Evolutionary conservation across 2,888 invertebrate species (phyloP), one percentile per base, ranked within the genome.

Genomic region (Arrhopalites spinosus): DNA sequence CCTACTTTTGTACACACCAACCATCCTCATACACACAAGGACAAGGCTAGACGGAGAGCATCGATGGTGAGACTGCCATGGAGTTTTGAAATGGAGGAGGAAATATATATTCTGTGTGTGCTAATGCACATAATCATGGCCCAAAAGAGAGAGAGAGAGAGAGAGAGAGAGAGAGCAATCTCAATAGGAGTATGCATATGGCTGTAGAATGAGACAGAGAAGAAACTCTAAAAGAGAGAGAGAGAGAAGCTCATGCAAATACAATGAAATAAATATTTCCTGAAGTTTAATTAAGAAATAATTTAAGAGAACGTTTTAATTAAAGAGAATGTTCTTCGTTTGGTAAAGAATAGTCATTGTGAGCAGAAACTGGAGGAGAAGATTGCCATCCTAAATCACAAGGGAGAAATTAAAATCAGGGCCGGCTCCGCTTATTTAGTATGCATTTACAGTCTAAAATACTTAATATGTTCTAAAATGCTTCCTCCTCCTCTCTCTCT

Each of bases 281-380:
- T 64, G 45, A 71, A 75, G 77, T 79, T 79, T 79, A 79, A 79
- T 79, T 79, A 79, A 79, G 79, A 79, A 78, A 79, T 79, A 79
- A 79, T 79, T 79, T 78, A 79, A 70, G 75, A 61, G 78, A 74
- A 74, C 70, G 77, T 79, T 79, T 79, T 78, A 79, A 78, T 79
- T 78, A 77, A 77, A 74, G 74, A 67, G 72, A 74, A 78, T 74
- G 78, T 45, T 74, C 74, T 67, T 61, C 53, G 29, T 64, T 36
- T 45, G 27, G 73, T 66, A 73, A 66, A 73, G 66, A 66, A 73
- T 53, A 20, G 59, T 43, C 59, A 50, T 66, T 67, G 74, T 29
- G 56, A 73, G 70, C 29, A 23, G 63, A 74, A 73, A 77, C 69
- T 74, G 70, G 74, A 76, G 69, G 72, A 73, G 73, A 69, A 71